Conservation (phyloP, 2,888 invertebrate species). For the Campaea margaritaria region DNA sequence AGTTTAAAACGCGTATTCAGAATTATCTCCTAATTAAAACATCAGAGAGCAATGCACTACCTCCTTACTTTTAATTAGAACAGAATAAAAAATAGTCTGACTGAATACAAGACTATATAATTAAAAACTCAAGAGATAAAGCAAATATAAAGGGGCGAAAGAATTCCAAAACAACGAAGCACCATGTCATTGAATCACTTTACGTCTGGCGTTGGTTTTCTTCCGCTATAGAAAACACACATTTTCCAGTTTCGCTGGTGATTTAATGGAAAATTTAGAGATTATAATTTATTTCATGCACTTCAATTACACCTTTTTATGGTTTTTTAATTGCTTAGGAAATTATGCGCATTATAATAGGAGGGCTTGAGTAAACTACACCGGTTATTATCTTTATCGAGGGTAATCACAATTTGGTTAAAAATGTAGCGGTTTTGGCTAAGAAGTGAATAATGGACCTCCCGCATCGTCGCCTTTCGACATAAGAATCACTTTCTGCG, state of each 20-base stretch:
- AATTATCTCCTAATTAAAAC: too few species aligned
- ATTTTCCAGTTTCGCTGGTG: slow-evolving; percentile 6
- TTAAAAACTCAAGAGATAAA: too few species aligned
- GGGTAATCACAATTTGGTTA: slow-evolving; percentile 18
- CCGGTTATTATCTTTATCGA: slow-evolving; percentile 26
- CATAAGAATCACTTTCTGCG: not conserved
- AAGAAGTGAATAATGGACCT: slow-evolving; percentile 18
- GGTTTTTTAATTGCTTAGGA: slow-evolving; percentile 26
- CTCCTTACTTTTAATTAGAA: too few species aligned
- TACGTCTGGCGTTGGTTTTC: not conserved
- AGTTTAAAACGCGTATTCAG: too few species aligned
- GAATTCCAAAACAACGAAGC: too few species aligned
- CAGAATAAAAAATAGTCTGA: too few species aligned
- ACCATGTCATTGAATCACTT: not conserved
- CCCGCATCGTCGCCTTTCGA: slow-evolving; percentile 17
- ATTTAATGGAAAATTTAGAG: slow-evolving; percentile 15
- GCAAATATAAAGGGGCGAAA: too few species aligned
- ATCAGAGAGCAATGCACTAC: too few species aligned
- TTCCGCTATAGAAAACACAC: slow-evolving; percentile 2
- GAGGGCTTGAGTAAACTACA: slow-evolving; percentile 19
- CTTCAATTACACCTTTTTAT: slow-evolving; percentile 25
- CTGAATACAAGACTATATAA: too few species aligned
- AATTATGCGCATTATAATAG: slow-evolving; percentile 23
- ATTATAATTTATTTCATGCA: slow-evolving; percentile 21
- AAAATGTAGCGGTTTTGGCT: slow-evolving; percentile 13